Base-by-base conservation (phyloP, 2,888 invertebrate species). In the Drosophila atripex region DNA sequence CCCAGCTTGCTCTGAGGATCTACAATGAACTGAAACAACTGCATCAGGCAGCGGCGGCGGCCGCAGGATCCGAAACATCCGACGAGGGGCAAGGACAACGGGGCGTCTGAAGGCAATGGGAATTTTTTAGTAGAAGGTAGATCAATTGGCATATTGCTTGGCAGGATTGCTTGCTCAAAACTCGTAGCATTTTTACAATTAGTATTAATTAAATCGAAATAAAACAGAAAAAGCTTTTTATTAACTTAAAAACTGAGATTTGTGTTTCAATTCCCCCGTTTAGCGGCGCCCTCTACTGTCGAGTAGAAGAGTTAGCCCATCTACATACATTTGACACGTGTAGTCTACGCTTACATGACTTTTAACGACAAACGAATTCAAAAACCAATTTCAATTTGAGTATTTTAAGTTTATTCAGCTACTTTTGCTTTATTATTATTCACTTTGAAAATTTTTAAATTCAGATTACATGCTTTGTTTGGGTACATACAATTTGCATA, bases 21-120 rank as follows among this genome's bases (percentile, higher is more conserved):
- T 91, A 90, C 74, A 90, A 90, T 78, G 91, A 91, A 76, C 78
- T 91, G 50, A 89, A 90, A 60, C 85, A 88, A 51, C 75, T 91
- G 57, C 86, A 89, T 18, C 90, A 90, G 63, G 79, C 83, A 4
- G 68, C 85, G 14, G 76, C 87, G 21, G 73, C 78, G 18, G 78
- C 82, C 5, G 64, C 78, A 14, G 77, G 77, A 3, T 54, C 59
- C 8, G 60, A 61, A 9, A 43, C 43, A 12, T 38, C 72, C 3
- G 76, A 80, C 16, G n/a, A 66, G 35, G 68, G 41, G 8, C 55
- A 50, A n/a, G 61, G 54, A 1, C 61, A 58, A n/a, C 56, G 38
- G 14, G 39, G 38, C 23, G 51, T 30, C 25, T 60, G 39, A 16
- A 43, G n/a, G 28, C n/a, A 45, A 30, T 46, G 11, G 5, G 11